Conservation (phyloP, 2,888 invertebrate genomes). For the Dioctria linearis region DNA sequence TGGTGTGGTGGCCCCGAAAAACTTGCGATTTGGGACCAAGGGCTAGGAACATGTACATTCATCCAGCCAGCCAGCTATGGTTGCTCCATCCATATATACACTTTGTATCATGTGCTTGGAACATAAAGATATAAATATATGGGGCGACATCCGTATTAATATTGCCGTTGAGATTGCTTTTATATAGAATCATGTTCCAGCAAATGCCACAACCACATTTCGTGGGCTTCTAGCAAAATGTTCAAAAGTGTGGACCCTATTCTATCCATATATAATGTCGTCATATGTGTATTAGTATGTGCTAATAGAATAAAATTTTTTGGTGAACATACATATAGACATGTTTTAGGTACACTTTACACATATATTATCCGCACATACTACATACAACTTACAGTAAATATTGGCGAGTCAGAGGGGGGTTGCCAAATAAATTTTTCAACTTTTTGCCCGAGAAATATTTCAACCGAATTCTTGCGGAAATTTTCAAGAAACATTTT, state of each 20-base stretch:
- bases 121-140: constrained; percentile 56
- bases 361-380: neutral
- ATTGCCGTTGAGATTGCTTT: constrained; percentile 57
- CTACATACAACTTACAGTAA: too few relatives aligned
- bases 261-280: neutral
- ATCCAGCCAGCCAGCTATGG: too few relatives aligned
- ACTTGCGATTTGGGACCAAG: constrained; percentile 30
- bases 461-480: constrained; percentile 56
- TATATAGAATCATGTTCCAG: constrained; percentile 57
- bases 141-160: constrained; percentile 57
- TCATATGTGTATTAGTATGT: neutral
- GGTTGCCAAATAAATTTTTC: constrained; percentile 52
- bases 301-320: constrained; percentile 48
- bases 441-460: constrained; percentile 48
- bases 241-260: neutral
- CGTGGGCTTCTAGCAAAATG: constrained; percentile 46
- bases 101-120: constrained; percentile 44
- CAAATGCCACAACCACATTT: constrained; percentile 56
- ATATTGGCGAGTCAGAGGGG: constrained; percentile 6
- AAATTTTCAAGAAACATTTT: constrained; percentile 55
- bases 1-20: neutral
- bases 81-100: constrained; percentile 1
- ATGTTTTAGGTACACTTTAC: too few relatives aligned
- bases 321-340: neutral
- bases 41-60: neutral